phyloP scores from a whole-genome alignment of 1,140 invertebrate species.

The Apis laboriosa region DNA sequence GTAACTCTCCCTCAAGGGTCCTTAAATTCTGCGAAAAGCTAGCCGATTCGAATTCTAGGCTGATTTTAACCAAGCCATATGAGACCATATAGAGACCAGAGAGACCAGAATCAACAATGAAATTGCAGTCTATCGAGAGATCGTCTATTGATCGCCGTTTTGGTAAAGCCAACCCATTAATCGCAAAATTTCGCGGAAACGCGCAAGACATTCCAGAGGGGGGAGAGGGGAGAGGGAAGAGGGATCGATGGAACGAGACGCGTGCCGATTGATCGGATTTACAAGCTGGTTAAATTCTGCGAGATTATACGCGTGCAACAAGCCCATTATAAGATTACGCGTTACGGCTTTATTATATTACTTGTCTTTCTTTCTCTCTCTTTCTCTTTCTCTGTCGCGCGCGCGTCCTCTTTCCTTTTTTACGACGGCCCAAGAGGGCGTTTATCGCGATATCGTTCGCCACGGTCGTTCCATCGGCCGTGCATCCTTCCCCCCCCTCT shows the following conservation, averaged over 20 bases:
- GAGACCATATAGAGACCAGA: too few relatives aligned
- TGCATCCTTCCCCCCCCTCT: neutral
- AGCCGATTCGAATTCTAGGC: neutral
- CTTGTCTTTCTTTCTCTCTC: slow-evolving; percentile 37
- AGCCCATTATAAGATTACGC: slow-evolving; percentile 72
- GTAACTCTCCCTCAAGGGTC: neutral
- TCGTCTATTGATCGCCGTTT: slow-evolving; percentile 17
- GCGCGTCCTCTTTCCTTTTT: slow-evolving; percentile 16
- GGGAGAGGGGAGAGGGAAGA: neutral
- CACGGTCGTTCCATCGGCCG: neutral
- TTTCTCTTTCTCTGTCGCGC: slow-evolving; percentile 24
- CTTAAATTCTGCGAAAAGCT: neutral
- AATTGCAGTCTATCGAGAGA: slow-evolving; percentile 19
- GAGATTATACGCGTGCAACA: slow-evolving; percentile 68
- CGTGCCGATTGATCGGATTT: slow-evolving; percentile 60
- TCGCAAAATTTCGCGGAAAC: slow-evolving; percentile 40
- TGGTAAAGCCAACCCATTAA: slow-evolving; percentile 2
- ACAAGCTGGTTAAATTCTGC: slow-evolving; percentile 59
- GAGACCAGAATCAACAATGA: neutral
- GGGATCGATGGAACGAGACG: slow-evolving; percentile 29
- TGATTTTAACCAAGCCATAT: neutral
- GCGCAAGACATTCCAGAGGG: slow-evolving; percentile 28
- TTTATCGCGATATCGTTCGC: slow-evolving; percentile 45
- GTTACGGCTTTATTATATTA: slow-evolving; percentile 60
- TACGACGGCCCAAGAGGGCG: slow-evolving; percentile 32